Evolutionary conservation across 2,113 vertebrate genomes (phyloP).

Genomic region (Callipepla californica): DNA sequence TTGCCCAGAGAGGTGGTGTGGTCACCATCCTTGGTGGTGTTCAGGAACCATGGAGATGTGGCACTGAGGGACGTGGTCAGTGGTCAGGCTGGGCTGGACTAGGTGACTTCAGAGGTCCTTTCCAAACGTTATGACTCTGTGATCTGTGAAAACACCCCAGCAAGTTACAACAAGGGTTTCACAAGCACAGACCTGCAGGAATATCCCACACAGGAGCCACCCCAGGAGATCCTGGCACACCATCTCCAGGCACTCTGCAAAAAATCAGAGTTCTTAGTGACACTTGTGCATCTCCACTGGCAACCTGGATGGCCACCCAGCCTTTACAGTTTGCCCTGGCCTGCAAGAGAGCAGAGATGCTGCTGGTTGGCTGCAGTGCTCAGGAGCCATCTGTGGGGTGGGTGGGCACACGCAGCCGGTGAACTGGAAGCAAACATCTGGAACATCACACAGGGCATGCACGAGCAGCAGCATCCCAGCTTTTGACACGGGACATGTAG

Average conservation of each 20-base stretch:
- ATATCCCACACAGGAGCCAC: not conserved
- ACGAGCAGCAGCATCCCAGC: not conserved
- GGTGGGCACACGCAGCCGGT: not conserved
- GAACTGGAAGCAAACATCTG: not conserved
- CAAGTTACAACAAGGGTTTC: not conserved
- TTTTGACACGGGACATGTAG: not conserved
- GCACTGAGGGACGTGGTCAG: too few relatives aligned
- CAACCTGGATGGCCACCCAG: constrained; percentile 9
- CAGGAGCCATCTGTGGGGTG: not conserved
- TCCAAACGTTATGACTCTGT: too few relatives aligned
- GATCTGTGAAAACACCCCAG: not conserved
- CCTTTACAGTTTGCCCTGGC: not conserved
- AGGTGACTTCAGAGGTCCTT: too few relatives aligned
- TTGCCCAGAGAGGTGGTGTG: too few relatives aligned
- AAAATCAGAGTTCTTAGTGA: not conserved
- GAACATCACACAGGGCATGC: not conserved
- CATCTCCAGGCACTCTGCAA: constrained; percentile 1
- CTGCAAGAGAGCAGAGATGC: not conserved
- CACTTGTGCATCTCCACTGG: not conserved
- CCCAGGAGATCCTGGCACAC: not conserved
- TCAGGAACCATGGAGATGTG: too few relatives aligned
- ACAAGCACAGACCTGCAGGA: not conserved
- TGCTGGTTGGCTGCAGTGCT: not conserved
- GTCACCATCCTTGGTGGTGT: too few relatives aligned
- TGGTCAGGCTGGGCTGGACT: too few relatives aligned